Evolutionary conservation across 2,888 invertebrate species (phyloP).

Genomic region (Platerodrilus igneus): DNA sequence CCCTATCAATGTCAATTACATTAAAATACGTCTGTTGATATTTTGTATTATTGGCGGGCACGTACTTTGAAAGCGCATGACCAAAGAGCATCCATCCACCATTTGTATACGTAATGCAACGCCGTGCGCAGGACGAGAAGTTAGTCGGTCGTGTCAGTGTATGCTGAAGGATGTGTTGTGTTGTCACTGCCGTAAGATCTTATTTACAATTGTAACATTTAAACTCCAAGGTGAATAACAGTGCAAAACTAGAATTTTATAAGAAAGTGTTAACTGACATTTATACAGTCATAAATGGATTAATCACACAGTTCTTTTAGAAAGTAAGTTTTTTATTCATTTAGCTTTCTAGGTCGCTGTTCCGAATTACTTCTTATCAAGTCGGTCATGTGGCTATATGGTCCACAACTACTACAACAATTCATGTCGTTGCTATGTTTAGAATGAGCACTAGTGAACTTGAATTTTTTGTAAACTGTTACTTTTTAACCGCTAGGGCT

Average conservation of each 20-base stretch:
- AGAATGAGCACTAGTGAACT: conserved; percentile 18
- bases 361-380: conserved; percentile 34
- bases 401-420: conserved; percentile 8
- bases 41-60: conserved; percentile 23
- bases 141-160: conserved; percentile 32
- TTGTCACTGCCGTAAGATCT: conserved; percentile 22
- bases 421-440: conserved; percentile 14
- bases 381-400: conserved; percentile 36
- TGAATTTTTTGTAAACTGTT: conserved; percentile 11
- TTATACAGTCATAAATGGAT: conserved; percentile 19
- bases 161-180: conserved; percentile 24
- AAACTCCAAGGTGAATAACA: conserved; percentile 17
- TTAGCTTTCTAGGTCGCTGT: conserved; percentile 36
- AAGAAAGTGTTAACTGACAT: conserved; percentile 15
- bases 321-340: conserved; percentile 27
- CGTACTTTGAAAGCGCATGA: conserved; percentile 31
- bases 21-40: conserved; percentile 26
- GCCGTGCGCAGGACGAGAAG: conserved; percentile 50
- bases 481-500: conserved; percentile 15
- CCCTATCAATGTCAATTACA: too few species aligned
- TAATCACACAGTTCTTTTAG: conserved; percentile 13
- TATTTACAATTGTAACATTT: conserved; percentile 23
- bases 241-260: conserved; percentile 17
- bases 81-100: too few species aligned
- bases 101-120: conserved; percentile 42